These are phyloP conservation scores for Andrena praecox DNA, from an alignment of 2,888 invertebrate genomes.

Conservation along the genomic window DNA sequence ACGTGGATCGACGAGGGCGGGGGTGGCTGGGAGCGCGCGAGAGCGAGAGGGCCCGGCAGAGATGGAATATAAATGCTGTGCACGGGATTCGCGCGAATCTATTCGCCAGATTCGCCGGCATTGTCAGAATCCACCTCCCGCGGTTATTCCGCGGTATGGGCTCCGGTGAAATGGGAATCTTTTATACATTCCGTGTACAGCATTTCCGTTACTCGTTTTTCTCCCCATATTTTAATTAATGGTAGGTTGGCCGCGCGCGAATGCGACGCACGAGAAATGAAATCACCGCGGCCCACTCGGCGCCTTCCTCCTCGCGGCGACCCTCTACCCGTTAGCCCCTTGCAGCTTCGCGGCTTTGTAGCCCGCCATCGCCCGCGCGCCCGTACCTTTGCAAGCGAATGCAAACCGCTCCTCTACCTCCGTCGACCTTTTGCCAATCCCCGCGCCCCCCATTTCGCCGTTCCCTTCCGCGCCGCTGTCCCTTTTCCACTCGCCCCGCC, in stretches of 20 bases:
- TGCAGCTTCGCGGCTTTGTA: slow-evolving; percentile 25
- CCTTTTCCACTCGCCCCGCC: slow-evolving; percentile 13
- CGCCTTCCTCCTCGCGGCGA: slow-evolving; percentile 36
- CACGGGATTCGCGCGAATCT: slow-evolving; percentile 72
- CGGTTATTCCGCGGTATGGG: slow-evolving; percentile 65
- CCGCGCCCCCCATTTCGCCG: neutral
- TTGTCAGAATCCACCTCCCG: slow-evolving; percentile 72
- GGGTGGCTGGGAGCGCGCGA: too few relatives aligned
- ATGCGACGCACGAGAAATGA: slow-evolving; percentile 69
- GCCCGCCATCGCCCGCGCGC: slow-evolving; percentile 12
- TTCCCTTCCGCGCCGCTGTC: slow-evolving; percentile 9
- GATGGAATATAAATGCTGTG: slow-evolving; percentile 67
- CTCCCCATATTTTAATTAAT: slow-evolving; percentile 79
- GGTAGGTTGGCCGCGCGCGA: slow-evolving; percentile 68
- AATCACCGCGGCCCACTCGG: slow-evolving; percentile 66
- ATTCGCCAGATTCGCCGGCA: slow-evolving; percentile 70
- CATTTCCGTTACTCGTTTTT: slow-evolving; percentile 72
- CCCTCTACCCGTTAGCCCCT: slow-evolving; percentile 7
- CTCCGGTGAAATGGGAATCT: slow-evolving; percentile 78
- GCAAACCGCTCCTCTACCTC: slow-evolving; percentile 31
- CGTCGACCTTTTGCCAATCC: slow-evolving; percentile 32
- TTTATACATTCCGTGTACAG: slow-evolving; percentile 77
- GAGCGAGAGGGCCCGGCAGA: slow-evolving; percentile 12
- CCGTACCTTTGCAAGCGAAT: slow-evolving; percentile 18
- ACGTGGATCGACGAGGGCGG: neutral